These are phyloP conservation scores for Motacilla alba DNA, from an alignment of 2,113 vertebrate genomes.

Conservation along the genomic window DNA sequence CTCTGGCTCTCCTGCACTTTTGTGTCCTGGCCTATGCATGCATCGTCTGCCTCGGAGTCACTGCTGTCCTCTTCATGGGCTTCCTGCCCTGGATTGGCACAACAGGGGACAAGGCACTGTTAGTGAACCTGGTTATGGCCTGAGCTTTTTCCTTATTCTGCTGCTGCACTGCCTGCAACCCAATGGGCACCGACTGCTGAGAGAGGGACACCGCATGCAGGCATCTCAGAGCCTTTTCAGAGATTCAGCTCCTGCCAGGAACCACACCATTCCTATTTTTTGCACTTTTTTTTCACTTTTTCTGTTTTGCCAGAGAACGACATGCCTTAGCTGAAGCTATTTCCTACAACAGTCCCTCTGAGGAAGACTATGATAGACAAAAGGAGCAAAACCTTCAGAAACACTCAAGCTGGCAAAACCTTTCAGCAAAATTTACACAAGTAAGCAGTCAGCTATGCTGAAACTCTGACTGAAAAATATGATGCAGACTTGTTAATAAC, in stretches of 20 bases:
- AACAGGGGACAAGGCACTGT: neutral
- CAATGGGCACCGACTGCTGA: neutral
- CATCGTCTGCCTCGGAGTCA: conserved; percentile 91
- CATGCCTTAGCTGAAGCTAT: neutral
- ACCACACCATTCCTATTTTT: neutral
- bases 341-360: neutral
- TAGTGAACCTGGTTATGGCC: neutral
- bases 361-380: neutral
- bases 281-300: neutral
- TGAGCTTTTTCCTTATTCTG: neutral
- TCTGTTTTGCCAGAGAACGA: neutral
- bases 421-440: neutral
- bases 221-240: neutral
- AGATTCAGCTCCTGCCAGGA: neutral
- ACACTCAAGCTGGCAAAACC: neutral
- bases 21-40: conserved; percentile 77
- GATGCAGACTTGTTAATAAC: neutral
- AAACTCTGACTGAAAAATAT: neutral
- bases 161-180: neutral
- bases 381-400: neutral
- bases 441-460: neutral
- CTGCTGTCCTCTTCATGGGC: conserved; percentile 94
- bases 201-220: neutral
- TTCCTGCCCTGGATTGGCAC: conserved; percentile 77
- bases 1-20: conserved; percentile 71